A percentile compares a stretch with the other conserved stretches of the same genome.
Evolutionary conservation across 2,888 invertebrate species (phyloP).

Genomic region (Orthonychiurus folsomi): DNA sequence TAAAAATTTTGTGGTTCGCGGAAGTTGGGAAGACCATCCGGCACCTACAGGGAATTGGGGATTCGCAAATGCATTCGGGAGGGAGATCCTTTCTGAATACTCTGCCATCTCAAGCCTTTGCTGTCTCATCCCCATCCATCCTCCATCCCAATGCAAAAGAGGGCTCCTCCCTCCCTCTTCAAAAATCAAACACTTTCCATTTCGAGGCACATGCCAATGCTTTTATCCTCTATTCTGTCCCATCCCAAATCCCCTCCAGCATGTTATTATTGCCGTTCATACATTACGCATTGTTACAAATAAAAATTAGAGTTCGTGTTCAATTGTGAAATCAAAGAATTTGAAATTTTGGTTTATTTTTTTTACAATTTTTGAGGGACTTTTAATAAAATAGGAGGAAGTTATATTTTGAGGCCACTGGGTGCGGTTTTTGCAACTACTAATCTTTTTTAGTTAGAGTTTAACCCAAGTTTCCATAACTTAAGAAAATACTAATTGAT

Average conservation of each 20-base stretch:
- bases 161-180: not conserved
- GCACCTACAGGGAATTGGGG: not conserved
- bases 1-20: not conserved
- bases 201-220: not conserved
- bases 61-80: no score
- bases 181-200: not conserved
- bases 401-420: no score
- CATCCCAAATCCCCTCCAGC: no score
- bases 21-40: not conserved
- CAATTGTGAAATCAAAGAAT: not conserved
- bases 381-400: no score
- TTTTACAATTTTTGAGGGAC: no score
- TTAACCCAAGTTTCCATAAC: no score
- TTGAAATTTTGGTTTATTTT: no score
- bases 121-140: not conserved
- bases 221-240: not conserved
- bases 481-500: no score
- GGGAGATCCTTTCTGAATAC: not conserved
- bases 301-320: not conserved
- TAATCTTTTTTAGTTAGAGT: no score
- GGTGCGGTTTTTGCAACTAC: no score
- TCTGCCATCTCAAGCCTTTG: not conserved
- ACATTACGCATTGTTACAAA: not conserved
- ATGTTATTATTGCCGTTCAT: not conserved
- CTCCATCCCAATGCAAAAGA: not conserved